Conservation (phyloP, 2,113 vertebrate species). For the Neomonachus schauinslandi region DNA sequence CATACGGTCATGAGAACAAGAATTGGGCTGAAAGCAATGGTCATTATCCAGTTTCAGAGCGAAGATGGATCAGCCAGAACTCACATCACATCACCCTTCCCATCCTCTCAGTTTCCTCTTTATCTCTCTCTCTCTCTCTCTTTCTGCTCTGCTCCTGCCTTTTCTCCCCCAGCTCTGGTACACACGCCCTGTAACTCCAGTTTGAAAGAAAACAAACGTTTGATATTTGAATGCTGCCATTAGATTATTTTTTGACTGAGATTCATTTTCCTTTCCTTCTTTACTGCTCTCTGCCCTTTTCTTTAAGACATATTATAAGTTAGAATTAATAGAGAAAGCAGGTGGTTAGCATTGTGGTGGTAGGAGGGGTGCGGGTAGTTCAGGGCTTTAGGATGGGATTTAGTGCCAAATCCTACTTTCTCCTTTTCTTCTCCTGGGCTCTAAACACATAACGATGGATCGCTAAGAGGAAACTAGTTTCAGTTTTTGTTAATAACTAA, state of each 20-base stretch:
- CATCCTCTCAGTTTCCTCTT: neutral
- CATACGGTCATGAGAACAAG: neutral
- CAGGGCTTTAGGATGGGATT: neutral
- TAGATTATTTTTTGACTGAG: neutral
- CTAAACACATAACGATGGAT: neutral
- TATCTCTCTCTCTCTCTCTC: neutral
- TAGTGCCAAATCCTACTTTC: neutral
- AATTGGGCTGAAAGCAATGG: neutral
- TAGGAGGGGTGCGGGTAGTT: too few relatives aligned
- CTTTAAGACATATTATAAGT: neutral
- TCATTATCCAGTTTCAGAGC: too few relatives aligned
- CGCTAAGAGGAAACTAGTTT: constrained; percentile 11
- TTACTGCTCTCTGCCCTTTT: neutral
- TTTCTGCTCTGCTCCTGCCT: neutral
- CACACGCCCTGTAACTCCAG: neutral
- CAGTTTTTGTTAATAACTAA: neutral
- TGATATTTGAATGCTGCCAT: neutral
- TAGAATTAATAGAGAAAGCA: neutral
- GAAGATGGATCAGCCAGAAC: neutral
- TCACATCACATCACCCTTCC: neutral
- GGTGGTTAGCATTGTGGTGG: neutral
- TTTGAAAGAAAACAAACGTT: constrained; percentile 19
- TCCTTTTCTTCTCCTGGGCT: neutral
- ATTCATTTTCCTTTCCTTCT: neutral
- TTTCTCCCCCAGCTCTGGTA: neutral